Percentiles rank a stretch among this genome's conserved stretches.
These are phyloP conservation scores for Rambutsinella grinnellia DNA, from an alignment of 2,888 invertebrate genomes.

Conservation along the genomic window DNA sequence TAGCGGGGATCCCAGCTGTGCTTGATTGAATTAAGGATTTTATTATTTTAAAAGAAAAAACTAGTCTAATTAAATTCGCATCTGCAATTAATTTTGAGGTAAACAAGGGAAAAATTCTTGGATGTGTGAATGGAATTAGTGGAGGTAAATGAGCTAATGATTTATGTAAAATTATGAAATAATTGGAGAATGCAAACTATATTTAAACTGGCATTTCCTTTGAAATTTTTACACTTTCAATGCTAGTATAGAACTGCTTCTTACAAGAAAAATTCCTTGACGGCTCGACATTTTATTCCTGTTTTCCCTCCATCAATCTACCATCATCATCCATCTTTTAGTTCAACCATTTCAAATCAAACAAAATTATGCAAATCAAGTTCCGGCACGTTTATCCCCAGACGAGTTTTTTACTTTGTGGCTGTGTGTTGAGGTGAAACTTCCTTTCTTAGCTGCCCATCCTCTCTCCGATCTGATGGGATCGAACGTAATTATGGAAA, in stretches of 20 bases:
- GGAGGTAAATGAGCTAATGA: neutral
- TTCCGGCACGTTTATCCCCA: slow-evolving; percentile 32
- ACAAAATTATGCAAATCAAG: slow-evolving; percentile 45
- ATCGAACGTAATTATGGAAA: slow-evolving; percentile 44
- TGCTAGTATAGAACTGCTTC: neutral
- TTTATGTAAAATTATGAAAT: neutral
- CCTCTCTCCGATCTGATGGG: slow-evolving; percentile 8
- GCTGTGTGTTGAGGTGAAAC: neutral
- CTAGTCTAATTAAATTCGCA: neutral
- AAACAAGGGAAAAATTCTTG: neutral
- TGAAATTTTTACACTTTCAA: too few species aligned
- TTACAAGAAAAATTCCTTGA: neutral
- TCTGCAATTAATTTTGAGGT: neutral
- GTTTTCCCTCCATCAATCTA: neutral
- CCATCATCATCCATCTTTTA: neutral
- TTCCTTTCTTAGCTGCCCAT: neutral
- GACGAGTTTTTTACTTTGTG: slow-evolving; percentile 35
- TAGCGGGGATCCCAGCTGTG: neutral
- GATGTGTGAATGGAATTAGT: neutral
- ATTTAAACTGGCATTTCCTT: neutral
- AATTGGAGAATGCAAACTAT: neutral
- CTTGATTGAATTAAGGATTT: neutral
- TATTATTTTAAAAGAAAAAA: neutral
- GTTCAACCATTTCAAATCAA: neutral
- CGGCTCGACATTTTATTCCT: too few species aligned